Evolutionary conservation across 1,140 invertebrate genomes (phyloP).

Genomic region (Cepaea nemoralis): DNA sequence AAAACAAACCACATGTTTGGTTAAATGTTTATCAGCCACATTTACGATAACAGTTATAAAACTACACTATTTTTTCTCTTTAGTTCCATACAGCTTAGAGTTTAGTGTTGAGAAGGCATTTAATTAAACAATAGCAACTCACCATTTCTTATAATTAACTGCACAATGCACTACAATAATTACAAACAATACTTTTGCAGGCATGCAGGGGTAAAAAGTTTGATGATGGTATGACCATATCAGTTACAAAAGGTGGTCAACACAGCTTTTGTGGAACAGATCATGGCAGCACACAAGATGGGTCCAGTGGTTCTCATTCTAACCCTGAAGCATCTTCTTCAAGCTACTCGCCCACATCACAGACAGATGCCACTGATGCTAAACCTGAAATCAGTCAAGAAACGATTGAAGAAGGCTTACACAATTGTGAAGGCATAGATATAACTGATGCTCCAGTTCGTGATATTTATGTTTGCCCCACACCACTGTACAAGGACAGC

Average conservation of each 20-base stretch:
- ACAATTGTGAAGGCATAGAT: background rate
- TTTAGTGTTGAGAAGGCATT: too few relatives aligned
- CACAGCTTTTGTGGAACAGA: background rate
- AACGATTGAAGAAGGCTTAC: background rate
- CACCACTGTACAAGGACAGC: constrained; percentile 89
- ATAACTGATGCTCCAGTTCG: background rate
- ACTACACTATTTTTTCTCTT: too few relatives aligned
- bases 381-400: background rate
- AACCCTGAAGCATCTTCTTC: background rate
- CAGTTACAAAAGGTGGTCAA: background rate
- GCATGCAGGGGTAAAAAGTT: constrained; percentile 62
- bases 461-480: constrained; percentile 23
- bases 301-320: background rate
- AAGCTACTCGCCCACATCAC: background rate
- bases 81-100: too few relatives aligned
- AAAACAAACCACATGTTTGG: too few relatives aligned
- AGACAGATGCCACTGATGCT: background rate
- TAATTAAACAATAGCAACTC: too few relatives aligned
- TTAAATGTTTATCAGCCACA: too few relatives aligned
- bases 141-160: too few relatives aligned
- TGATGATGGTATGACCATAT: constrained; percentile 56
- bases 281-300: background rate
- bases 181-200: too few relatives aligned
- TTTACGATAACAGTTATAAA: too few relatives aligned
- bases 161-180: too few relatives aligned